phyloP scores from a whole-genome alignment of 2,797 vertebrate species.

The Scyliorhinus canicula region DNA sequence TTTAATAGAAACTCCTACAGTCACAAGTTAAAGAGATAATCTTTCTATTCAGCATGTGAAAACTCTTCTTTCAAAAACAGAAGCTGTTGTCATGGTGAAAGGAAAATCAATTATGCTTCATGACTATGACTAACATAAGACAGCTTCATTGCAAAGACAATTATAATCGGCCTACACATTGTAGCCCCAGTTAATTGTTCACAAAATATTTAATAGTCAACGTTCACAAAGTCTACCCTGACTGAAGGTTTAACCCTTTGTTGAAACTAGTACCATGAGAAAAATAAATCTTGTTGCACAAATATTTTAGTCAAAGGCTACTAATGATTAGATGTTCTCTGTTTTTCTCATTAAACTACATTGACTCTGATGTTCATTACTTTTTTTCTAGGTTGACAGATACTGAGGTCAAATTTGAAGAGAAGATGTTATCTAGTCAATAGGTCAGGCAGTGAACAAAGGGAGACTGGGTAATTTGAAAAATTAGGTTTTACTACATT shows the following conservation, averaged over 20 bases:
- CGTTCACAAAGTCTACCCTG: background rate
- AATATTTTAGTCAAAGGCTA: background rate
- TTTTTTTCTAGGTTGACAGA: background rate
- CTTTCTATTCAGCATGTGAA: background rate
- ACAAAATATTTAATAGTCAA: background rate
- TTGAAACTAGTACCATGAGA: background rate
- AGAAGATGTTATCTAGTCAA: background rate
- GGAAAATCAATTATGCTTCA: constrained; percentile 26
- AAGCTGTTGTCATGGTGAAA: constrained; percentile 30
- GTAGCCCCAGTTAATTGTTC: background rate
- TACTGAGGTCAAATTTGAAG: background rate
- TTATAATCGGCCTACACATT: background rate
- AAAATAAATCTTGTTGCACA: background rate
- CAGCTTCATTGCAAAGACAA: background rate
- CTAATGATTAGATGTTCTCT: background rate
- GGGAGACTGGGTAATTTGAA: background rate
- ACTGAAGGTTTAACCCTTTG: background rate
- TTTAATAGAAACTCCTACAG: background rate
- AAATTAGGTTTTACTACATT: background rate
- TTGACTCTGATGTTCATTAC: background rate
- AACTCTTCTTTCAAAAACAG: constrained; percentile 9
- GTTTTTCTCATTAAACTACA: background rate
- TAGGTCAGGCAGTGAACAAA: background rate
- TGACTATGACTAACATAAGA: background rate
- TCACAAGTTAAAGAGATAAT: background rate